Base-by-base conservation (phyloP, 2,113 vertebrate species). In the Lucifuga dentata region DNA sequence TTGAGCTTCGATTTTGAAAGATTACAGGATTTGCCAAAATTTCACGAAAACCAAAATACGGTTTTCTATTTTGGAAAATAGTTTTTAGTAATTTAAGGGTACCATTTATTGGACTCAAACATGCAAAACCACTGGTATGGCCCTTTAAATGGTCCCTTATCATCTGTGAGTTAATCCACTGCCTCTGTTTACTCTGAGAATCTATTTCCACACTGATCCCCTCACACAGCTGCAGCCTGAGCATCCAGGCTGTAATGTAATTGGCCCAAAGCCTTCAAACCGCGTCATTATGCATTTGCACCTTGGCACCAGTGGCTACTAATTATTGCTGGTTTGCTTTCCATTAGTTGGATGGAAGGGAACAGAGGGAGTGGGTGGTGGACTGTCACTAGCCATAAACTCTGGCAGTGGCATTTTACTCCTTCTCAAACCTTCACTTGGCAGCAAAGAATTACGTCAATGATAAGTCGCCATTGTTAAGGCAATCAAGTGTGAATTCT, bases 171-270 rank as follows among this genome's bases (percentile, higher is more conserved):
- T 43, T 78, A 40, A 82, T 86, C 69, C 80, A 53, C 52, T 13
- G 13, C 49, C 44, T 33, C 50, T 66, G 38, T 81, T 73, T 60
- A 66, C 73, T 71, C 48, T 3, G 21, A 32, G 26, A 77, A 68
- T 58, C 53, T 61, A 41, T 57, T 46, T 72, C 19, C 57, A 5
- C 33, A 70, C 45, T 73, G 76, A 74, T 71, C 60, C 58, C 56
- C 17, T 1, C 15, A 65, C 75, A 60, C 78, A 85, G 78, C 73
- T 84, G 73, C 76, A 69, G 46, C 67, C 50, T 52, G 56, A 66
- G 44, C 23, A 11, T 65, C 45, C 11, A 46, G 68, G 64, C 57
- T 53, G 20, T 64, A 39, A 73, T 59, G n/a, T 44, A 8, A 64
- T 45, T 43, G 45, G 41, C 60, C 32, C 11, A 12, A 32, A 52